These are phyloP conservation scores for Poecilia velifera DNA, from an alignment of 2,797 vertebrate genomes.

Conservation along the genomic window DNA sequence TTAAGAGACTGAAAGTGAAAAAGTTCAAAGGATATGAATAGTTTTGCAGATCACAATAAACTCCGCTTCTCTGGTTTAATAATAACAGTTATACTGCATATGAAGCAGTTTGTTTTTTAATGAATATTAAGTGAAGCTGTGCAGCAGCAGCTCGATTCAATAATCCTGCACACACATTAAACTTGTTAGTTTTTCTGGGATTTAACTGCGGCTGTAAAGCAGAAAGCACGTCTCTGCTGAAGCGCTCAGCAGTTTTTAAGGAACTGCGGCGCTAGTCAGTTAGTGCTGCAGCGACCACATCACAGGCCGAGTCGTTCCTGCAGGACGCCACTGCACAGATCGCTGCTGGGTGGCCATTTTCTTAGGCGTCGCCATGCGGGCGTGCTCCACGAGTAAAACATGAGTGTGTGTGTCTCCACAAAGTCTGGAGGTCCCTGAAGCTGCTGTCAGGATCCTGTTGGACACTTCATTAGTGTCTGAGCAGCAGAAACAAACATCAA, in stretches of 20 bases:
- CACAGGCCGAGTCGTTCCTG: slow-evolving; percentile 59
- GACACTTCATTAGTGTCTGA: slow-evolving; percentile 69
- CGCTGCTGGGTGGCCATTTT: slow-evolving; percentile 63
- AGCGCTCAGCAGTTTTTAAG: slow-evolving; percentile 34
- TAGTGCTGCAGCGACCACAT: slow-evolving; percentile 66
- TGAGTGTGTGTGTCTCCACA: slow-evolving; percentile 48
- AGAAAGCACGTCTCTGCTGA: not conserved
- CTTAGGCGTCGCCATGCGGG: slow-evolving; percentile 50
- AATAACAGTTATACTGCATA: not conserved
- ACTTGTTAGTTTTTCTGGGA: not conserved
- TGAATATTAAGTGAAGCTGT: not conserved
- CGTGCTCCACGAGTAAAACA: slow-evolving; percentile 35
- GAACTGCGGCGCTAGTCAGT: slow-evolving; percentile 55
- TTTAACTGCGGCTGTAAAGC: not conserved
- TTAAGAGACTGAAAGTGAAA: not conserved
- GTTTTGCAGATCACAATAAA: not conserved
- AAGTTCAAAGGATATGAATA: not conserved
- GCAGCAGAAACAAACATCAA: slow-evolving; percentile 45
- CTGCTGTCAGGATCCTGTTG: slow-evolving; percentile 69
- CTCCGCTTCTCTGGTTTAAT: not conserved
- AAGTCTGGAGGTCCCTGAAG: slow-evolving; percentile 51
- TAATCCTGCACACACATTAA: not conserved
- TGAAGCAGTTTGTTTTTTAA: not conserved
- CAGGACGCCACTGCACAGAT: slow-evolving; percentile 58
- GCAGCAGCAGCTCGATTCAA: not conserved